A percentile compares a stretch with the other conserved stretches of the same genome.
Conservation (phyloP, 1,140 invertebrate species). For the Zaprionus taronus region DNA sequence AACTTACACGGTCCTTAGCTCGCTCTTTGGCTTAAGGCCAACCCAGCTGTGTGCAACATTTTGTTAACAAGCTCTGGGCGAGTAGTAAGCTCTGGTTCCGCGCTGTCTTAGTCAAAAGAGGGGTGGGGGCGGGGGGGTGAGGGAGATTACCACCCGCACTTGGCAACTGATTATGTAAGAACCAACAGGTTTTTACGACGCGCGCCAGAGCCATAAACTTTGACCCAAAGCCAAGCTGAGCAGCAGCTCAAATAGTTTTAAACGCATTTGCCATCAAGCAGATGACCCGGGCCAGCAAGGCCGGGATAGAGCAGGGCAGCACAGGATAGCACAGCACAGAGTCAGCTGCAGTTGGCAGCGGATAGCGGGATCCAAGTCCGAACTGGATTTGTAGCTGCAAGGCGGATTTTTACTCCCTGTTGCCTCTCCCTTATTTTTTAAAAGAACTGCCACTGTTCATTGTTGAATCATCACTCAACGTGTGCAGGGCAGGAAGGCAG, state of each 20-base stretch:
- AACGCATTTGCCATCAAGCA: conserved; percentile 58
- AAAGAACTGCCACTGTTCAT: conserved; percentile 77
- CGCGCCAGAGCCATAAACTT: conserved; percentile 75
- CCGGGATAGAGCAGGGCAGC: neutral
- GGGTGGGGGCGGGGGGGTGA: neutral
- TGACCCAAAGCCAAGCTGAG: conserved; percentile 80
- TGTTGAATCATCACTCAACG: conserved; percentile 76
- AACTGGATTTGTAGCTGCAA: conserved; percentile 26
- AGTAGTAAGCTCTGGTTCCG: conserved; percentile 52
- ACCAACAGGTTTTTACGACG: conserved; percentile 78
- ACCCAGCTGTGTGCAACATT: conserved; percentile 22
- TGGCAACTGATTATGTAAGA: conserved; percentile 56
- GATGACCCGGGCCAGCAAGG: conserved; percentile 28
- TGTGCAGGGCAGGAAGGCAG: conserved; percentile 1
- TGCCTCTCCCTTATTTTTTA: conserved; percentile 27
- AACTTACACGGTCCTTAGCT: conserved; percentile 1
- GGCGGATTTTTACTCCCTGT: conserved; percentile 23
- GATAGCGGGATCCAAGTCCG: conserved; percentile 29
- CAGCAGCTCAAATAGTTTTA: conserved; percentile 80
- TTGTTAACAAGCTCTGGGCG: conserved; percentile 73
- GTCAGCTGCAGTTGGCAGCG: conserved; percentile 63
- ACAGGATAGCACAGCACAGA: neutral
- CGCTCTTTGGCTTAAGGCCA: conserved; percentile 15
- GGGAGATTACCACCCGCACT: conserved; percentile 18
- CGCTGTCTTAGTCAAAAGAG: neutral